Evolutionary conservation across 2,797 vertebrate genomes (phyloP).

Genomic region (Australoheros facetus): DNA sequence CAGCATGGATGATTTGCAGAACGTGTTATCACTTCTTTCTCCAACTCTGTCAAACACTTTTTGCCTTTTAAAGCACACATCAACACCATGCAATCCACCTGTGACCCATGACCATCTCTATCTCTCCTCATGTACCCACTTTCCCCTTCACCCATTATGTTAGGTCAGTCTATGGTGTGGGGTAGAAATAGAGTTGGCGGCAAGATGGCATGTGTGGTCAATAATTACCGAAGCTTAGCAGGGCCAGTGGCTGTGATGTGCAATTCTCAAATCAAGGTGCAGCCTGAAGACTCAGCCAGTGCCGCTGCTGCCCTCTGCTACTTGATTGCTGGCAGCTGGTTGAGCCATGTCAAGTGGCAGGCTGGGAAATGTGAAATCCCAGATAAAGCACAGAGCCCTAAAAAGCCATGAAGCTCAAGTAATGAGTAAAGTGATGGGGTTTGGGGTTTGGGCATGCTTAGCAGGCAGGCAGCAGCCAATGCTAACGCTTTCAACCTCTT

Average conservation of each 20-base stretch:
- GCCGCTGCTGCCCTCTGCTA: constrained; percentile 60
- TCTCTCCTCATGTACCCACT: constrained; percentile 24
- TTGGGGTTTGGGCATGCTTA: constrained; percentile 69
- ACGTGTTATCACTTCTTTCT: constrained; percentile 37
- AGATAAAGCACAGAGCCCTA: constrained; percentile 79
- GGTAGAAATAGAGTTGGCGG: constrained; percentile 53
- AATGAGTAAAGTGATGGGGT: constrained; percentile 82
- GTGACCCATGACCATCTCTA: constrained; percentile 56
- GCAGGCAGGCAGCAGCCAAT: constrained; percentile 52
- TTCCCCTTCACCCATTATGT: constrained; percentile 63
- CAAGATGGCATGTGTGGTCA: constrained; percentile 70
- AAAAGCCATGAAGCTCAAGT: constrained; percentile 79
- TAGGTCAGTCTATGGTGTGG: constrained; percentile 67
- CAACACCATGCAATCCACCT: constrained; percentile 49
- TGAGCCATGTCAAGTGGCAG: constrained; percentile 78
- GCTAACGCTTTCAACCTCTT: constrained; percentile 36
- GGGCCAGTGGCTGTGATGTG: constrained; percentile 71
- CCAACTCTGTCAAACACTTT: constrained; percentile 38
- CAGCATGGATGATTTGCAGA: constrained; percentile 20
- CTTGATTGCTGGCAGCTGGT: constrained; percentile 78
- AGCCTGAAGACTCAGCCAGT: constrained; percentile 57
- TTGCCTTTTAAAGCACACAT: constrained; percentile 53
- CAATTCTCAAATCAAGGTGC: constrained; percentile 79
- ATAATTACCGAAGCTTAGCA: constrained; percentile 78
- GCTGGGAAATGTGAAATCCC: constrained; percentile 81